Evolutionary conservation across 1,140 invertebrate genomes (phyloP), one percentile per base, ranked within the genome.

Genomic region (Brachionus rotundiformis): DNA sequence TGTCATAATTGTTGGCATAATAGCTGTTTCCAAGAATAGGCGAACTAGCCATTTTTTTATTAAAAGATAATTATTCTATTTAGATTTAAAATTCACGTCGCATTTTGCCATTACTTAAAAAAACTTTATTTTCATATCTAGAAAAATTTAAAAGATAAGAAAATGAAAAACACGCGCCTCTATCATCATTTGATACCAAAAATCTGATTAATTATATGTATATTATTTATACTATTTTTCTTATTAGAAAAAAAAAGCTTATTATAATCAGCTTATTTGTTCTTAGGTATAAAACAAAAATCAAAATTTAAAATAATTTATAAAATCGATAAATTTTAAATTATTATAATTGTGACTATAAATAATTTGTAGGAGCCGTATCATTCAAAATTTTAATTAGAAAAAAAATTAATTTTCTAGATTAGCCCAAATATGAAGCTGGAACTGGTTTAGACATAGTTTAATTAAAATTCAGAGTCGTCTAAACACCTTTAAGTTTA

Each of bases 251-350:
- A n/a, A n/a, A 49, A 49, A 49, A 23, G 47, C 47, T 54, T 23
- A 54, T 23, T 25, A 25, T 54, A 54, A 54, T 54, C 47, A 19
- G 47, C 16, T 54, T 39, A 11, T 39, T 39, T 39, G 36, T 39
- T 39, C 36, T 39, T 19, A 54, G 47, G 47, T 54, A 54, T 54
- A 8, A 19, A 25, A 54, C 8, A 54, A 54, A 6, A 54, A 54
- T n/a, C 4, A 19, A 54, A 54, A 49, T 5, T 16, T 23, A 49
- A 49, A 49, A 16, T 5, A 23, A 54, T 54, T 54, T 54, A 54
- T 54, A 54, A 54, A 54, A 54, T 54, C 47, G 47, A 54, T 54
- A 54, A 54, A 54, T 54, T 54, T 54, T 54, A 8, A 54, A 54
- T 19, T 54, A 54, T 54, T 54, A 54, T 54, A 25, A 54, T 54